These are phyloP conservation scores for Ophion obscuratus DNA, from an alignment of 2,888 invertebrate genomes.

Conservation along the genomic window DNA sequence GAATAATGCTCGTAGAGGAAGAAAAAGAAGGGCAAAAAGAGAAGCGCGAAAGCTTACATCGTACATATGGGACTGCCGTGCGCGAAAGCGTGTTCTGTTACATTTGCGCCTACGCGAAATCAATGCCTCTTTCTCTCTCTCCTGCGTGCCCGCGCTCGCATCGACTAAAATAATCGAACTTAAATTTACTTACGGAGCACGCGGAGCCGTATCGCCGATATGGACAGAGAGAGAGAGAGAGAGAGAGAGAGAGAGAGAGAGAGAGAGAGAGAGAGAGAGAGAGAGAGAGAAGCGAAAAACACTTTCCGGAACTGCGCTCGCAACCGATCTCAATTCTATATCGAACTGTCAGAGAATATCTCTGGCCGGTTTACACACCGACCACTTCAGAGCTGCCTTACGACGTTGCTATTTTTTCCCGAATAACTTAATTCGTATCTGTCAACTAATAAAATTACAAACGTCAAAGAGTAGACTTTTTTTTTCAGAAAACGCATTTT, in stretches of 20 bases:
- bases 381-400: no score
- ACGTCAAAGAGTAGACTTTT: no score
- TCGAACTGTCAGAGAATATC: no score
- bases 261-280: neutral
- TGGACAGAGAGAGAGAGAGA: slow-evolving; percentile 1
- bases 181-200: slow-evolving; percentile 15
- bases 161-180: slow-evolving; percentile 24
- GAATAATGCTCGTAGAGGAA: neutral
- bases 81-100: slow-evolving; percentile 22
- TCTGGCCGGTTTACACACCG: no score
- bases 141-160: slow-evolving; percentile 6
- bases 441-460: neutral
- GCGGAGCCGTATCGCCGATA: neutral
- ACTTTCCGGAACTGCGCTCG: slow-evolving; percentile 13
- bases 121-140: slow-evolving; percentile 5
- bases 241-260: neutral
- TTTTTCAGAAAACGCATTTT: no score
- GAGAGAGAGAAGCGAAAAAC: slow-evolving; percentile 6
- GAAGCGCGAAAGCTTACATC: slow-evolving; percentile 1
- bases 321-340: slow-evolving; percentile 23
- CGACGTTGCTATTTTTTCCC: no score
- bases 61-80: slow-evolving; percentile 20
- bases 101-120: slow-evolving; percentile 50
- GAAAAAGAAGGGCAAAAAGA: neutral
- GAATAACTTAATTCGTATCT: neutral